These are phyloP conservation scores for Gymnocephalus cernua DNA, from an alignment of 2,113 vertebrate species.

Conservation along the genomic window DNA sequence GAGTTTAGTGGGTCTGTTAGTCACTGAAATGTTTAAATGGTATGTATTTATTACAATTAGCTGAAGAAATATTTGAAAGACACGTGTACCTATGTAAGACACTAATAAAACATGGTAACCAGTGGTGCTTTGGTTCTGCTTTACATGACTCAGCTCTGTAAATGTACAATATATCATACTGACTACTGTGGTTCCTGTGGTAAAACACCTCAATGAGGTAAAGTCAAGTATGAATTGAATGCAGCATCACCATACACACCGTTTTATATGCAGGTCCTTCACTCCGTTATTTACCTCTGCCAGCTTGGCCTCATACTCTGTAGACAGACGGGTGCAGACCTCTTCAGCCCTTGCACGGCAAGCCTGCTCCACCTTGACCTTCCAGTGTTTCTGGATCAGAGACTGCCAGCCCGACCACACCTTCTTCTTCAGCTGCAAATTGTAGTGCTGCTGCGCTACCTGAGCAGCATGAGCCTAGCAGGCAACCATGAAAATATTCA, in stretches of 20 bases:
- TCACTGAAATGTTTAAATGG: slow-evolving; percentile 17
- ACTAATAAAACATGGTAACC: neutral
- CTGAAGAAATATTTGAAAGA: neutral
- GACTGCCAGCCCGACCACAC: slow-evolving; percentile 90
- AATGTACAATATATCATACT: neutral
- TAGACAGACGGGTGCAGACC: slow-evolving; percentile 90
- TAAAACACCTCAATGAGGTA: neutral
- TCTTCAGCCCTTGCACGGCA: slow-evolving; percentile 92
- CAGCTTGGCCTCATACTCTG: slow-evolving; percentile 90
- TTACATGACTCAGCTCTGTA: neutral
- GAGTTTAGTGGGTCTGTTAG: slow-evolving; percentile 20
- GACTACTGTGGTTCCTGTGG: neutral
- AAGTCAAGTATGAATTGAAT: neutral
- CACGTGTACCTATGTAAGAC: neutral
- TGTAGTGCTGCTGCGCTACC: slow-evolving; percentile 88
- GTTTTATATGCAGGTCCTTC: neutral
- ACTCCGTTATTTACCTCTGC: slow-evolving; percentile 83
- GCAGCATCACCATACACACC: neutral
- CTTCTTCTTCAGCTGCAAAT: slow-evolving; percentile 88
- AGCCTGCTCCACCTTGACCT: slow-evolving; percentile 88
- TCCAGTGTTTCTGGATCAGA: slow-evolving; percentile 87
- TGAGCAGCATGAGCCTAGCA: slow-evolving; percentile 84
- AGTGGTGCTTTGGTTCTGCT: neutral
- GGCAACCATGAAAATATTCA: slow-evolving; percentile 53
- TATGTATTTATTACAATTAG: neutral